These are phyloP conservation scores for Pecten maximus DNA, from an alignment of 2,888 invertebrate species.

Conservation along the genomic window DNA sequence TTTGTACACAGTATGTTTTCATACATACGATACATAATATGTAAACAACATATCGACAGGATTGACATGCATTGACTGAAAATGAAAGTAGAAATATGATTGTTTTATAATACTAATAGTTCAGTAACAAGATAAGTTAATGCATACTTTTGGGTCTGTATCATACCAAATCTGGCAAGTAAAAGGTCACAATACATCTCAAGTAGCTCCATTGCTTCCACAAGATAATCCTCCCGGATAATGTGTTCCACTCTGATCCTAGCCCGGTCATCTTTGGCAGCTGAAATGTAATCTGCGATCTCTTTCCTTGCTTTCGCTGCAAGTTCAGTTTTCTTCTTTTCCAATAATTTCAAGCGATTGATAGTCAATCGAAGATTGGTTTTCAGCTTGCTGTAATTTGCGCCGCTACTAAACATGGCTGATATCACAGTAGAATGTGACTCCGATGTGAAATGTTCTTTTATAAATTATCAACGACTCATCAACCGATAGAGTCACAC, in stretches of 20 bases:
- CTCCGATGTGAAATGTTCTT: neutral
- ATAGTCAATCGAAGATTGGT: conserved; percentile 96
- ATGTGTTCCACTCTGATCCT: conserved; percentile 99
- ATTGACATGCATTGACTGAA: neutral
- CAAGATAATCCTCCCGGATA: conserved; percentile 98
- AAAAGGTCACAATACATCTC: conserved; percentile 99
- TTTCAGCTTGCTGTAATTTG: conserved; percentile 97
- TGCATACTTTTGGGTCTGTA: conserved; percentile 85
- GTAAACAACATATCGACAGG: neutral
- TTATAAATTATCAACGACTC: neutral
- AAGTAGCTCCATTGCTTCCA: conserved; percentile 99
- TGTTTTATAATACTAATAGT: neutral
- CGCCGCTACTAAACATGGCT: conserved; percentile 87
- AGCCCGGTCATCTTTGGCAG: conserved; percentile 86
- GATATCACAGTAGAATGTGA: neutral
- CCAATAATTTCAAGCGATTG: conserved; percentile 95
- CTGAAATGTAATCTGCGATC: conserved; percentile 93
- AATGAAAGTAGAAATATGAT: conserved; percentile 13
- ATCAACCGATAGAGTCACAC: conserved; percentile 3
- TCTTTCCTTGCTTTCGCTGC: conserved; percentile 97
- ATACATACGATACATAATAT: no score
- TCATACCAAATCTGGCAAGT: conserved; percentile 96
- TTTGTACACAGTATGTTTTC: no score
- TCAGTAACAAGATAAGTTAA: neutral
- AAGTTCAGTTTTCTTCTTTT: conserved; percentile 96